phyloP scores from a whole-genome alignment of 2,888 invertebrate species.

The Bhutanitis thaidina region DNA sequence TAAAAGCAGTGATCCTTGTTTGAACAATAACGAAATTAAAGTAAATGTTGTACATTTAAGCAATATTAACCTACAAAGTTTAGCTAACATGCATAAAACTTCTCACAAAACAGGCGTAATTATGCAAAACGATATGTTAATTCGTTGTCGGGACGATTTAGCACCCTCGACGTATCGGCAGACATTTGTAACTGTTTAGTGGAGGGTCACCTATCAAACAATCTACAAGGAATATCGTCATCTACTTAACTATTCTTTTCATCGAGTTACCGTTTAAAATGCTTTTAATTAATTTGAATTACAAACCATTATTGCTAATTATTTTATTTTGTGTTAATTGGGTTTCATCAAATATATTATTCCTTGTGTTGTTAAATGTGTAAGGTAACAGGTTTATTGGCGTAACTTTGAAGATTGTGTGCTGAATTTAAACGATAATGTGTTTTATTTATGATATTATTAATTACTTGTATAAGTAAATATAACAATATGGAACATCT shows the following conservation, averaged over 20 bases:
- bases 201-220: slow-evolving; percentile 52
- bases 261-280: slow-evolving; percentile 44
- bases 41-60: slow-evolving; percentile 5
- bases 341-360: neutral
- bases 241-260: slow-evolving; percentile 44
- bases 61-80: slow-evolving; percentile 13
- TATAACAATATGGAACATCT: no score
- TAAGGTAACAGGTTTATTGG: no score
- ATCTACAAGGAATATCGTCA: slow-evolving; percentile 39
- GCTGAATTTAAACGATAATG: no score
- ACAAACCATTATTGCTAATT: slow-evolving; percentile 25
- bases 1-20: no score
- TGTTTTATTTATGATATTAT: no score
- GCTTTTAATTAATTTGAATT: slow-evolving; percentile 40
- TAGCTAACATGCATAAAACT: slow-evolving; percentile 10
- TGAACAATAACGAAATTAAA: no score
- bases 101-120: slow-evolving; percentile 34
- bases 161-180: slow-evolving; percentile 52
- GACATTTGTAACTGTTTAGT: slow-evolving; percentile 57
- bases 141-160: slow-evolving; percentile 67
- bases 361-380: no score
- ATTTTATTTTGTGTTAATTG: slow-evolving; percentile 19
- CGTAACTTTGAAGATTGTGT: no score
- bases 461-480: no score
- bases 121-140: slow-evolving; percentile 74